Evolutionary conservation across 2,888 invertebrate genomes (phyloP).

Genomic region (Brenthis ino): DNA sequence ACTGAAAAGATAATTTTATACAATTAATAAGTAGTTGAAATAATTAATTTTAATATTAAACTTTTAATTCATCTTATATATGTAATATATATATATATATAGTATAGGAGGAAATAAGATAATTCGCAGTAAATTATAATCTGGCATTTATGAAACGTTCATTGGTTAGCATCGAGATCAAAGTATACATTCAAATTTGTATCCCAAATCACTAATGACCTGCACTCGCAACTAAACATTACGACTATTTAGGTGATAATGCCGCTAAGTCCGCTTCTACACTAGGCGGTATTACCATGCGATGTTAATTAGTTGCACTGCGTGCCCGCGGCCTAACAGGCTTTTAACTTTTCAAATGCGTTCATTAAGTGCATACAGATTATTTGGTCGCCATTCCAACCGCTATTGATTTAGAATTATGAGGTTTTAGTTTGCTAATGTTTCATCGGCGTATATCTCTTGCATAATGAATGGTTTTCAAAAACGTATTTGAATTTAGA

Average conservation of each 20-base stretch:
- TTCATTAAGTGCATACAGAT: slow-evolving; percentile 69
- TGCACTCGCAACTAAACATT: slow-evolving; percentile 72
- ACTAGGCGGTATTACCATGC: slow-evolving; percentile 62
- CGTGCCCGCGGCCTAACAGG: slow-evolving; percentile 64
- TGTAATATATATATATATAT: too few relatives aligned
- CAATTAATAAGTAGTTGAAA: too few relatives aligned
- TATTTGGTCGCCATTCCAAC: slow-evolving; percentile 59
- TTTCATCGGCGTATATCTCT: slow-evolving; percentile 40
- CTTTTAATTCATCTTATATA: too few relatives aligned
- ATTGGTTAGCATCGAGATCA: slow-evolving; percentile 32
- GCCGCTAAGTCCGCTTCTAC: slow-evolving; percentile 74
- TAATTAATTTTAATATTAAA: too few relatives aligned
- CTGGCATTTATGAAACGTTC: slow-evolving; percentile 24
- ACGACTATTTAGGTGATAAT: slow-evolving; percentile 78
- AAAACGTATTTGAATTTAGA: slow-evolving; percentile 26
- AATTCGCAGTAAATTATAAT: slow-evolving; percentile 26
- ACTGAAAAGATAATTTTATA: too few relatives aligned
- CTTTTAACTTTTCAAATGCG: slow-evolving; percentile 80
- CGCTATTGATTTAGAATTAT: slow-evolving; percentile 63
- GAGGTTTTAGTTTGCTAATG: slow-evolving; percentile 50
- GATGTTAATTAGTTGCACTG: slow-evolving; percentile 70
- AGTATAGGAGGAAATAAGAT: background rate
- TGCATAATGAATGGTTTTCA: slow-evolving; percentile 50
- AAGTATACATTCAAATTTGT: slow-evolving; percentile 46
- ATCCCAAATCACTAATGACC: slow-evolving; percentile 60